These are phyloP conservation scores for Drosophila acutilabella DNA, from an alignment of 2,888 invertebrate species.

Conservation along the genomic window DNA sequence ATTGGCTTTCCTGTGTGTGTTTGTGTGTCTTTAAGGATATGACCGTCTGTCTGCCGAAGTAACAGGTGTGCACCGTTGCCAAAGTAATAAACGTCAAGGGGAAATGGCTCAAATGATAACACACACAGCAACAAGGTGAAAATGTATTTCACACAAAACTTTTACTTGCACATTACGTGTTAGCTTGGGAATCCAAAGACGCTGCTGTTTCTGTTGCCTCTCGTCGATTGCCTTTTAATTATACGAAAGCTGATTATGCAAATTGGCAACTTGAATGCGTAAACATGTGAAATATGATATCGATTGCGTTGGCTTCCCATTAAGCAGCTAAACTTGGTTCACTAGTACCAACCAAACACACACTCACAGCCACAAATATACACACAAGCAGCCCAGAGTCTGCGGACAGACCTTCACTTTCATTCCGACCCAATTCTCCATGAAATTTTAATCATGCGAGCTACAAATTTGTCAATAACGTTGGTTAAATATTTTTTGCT, in stretches of 20 bases:
- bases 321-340: constrained; percentile 15
- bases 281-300: constrained; percentile 59
- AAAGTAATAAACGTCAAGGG: constrained; percentile 37
- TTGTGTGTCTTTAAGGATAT: constrained; percentile 17
- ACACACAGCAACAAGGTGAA: constrained; percentile 41
- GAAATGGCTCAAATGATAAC: constrained; percentile 30
- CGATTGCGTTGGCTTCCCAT: constrained; percentile 25
- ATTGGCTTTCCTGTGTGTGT: constrained; percentile 43
- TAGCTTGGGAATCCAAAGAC: constrained; percentile 11
- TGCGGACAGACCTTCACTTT: constrained; percentile 4
- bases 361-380: neutral
- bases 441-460: constrained; percentile 50
- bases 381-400: neutral
- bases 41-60: constrained; percentile 30
- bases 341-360: constrained; percentile 12
- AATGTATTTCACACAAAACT: constrained; percentile 41
- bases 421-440: neutral
- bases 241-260: constrained; percentile 74
- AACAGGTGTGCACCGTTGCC: constrained; percentile 64
- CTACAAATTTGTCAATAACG: constrained; percentile 19
- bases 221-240: constrained; percentile 72
- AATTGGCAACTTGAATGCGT: constrained; percentile 46
- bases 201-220: constrained; percentile 14
- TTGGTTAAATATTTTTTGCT: constrained; percentile 24
- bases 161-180: constrained; percentile 27